Percentiles rank a stretch among this genome's conserved stretches.
These are phyloP conservation scores for Octonoba sinensis DNA, from an alignment of 2,888 invertebrate species.

Conservation along the genomic window DNA sequence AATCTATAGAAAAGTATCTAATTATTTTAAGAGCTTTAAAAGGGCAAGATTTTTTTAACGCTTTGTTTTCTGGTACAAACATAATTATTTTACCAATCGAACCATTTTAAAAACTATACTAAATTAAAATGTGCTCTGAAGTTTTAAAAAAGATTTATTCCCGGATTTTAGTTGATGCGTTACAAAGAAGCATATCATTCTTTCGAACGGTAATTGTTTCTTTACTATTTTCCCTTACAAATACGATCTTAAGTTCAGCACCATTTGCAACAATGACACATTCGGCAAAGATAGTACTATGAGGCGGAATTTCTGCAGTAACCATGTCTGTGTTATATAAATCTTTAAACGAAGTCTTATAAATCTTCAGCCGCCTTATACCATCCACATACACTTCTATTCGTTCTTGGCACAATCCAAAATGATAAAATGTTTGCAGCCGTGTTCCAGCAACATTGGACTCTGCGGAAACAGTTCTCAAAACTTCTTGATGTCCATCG, in stretches of 20 bases:
- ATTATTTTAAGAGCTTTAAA: too few relatives aligned
- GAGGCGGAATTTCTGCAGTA: slow-evolving; percentile 3
- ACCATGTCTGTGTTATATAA: neutral
- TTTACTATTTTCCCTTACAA: slow-evolving; percentile 7
- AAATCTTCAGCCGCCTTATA: neutral
- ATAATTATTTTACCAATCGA: too few relatives aligned
- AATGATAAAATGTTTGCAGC: slow-evolving; percentile 12
- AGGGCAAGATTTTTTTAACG: too few relatives aligned
- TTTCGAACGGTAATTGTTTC: slow-evolving; percentile 19
- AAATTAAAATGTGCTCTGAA: too few relatives aligned
- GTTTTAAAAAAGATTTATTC: too few relatives aligned
- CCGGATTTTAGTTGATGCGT: neutral
- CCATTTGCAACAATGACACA: slow-evolving; percentile 23
- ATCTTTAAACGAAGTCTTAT: neutral
- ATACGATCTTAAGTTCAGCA: neutral
- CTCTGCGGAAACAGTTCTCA: slow-evolving; percentile 1
- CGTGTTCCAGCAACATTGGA: slow-evolving; percentile 3
- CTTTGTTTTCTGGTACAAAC: too few relatives aligned
- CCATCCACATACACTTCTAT: slow-evolving; percentile 17
- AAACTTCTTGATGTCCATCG: too few relatives aligned
- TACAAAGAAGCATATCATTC: slow-evolving; percentile 22
- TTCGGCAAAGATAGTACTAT: neutral
- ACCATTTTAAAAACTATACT: too few relatives aligned
- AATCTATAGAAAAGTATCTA: too few relatives aligned
- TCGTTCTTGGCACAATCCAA: neutral